Evolutionary conservation across 1,140 invertebrate species (phyloP).

Genomic region (Halyomorpha halys): DNA sequence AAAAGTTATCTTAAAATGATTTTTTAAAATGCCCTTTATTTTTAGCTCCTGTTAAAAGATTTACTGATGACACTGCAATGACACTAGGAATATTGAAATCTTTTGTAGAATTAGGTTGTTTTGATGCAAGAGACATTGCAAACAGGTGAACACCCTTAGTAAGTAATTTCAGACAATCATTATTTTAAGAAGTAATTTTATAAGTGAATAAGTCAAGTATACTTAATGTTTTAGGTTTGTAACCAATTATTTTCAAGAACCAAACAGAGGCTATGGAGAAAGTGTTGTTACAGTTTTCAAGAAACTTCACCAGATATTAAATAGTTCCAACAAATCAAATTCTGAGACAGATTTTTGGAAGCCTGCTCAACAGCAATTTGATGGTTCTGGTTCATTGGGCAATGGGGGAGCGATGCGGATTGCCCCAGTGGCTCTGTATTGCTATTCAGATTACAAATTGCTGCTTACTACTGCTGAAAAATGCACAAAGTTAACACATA

Average conservation of each 20-base stretch:
- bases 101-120: conserved; percentile 47
- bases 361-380: conserved; percentile 59
- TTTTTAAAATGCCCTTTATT: no score
- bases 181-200: no score
- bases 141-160: conserved; percentile 34
- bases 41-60: conserved; percentile 49
- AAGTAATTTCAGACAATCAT: no score
- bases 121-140: conserved; percentile 47
- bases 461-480: conserved; percentile 43
- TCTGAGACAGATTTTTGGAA: conserved; percentile 49
- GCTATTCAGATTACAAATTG: conserved; percentile 40
- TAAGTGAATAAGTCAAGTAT: no score
- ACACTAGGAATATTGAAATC: conserved; percentile 51
- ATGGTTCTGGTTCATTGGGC: conserved; percentile 60
- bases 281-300: conserved; percentile 53
- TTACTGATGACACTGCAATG: conserved; percentile 73
- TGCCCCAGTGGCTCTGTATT: conserved; percentile 56
- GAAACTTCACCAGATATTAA: conserved; percentile 37
- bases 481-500: conserved; percentile 53
- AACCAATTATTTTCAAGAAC: conserved; percentile 51
- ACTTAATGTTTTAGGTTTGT: conserved; percentile 43
- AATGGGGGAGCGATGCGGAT: conserved; percentile 72
- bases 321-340: conserved; percentile 33
- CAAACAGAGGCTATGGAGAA: conserved; percentile 54
- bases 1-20: no score